Evolutionary conservation across 1,140 invertebrate species (phyloP), one percentile per base, ranked within the genome.

Genomic region (Psix sp.): DNA sequence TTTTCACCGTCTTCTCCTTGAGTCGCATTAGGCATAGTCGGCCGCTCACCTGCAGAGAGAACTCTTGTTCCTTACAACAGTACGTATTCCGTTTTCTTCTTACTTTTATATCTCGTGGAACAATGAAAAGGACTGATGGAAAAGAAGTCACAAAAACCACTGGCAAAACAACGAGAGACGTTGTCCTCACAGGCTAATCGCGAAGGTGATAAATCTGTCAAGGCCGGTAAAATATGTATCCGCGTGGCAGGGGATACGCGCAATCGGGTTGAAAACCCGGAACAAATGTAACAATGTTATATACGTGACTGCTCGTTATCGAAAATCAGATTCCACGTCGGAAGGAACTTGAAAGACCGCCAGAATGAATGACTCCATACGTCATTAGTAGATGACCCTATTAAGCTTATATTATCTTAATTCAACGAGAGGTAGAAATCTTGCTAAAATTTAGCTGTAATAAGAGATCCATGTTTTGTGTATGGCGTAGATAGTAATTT

Each of bases 151-250:
- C 42, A 39, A 42, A 33, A 33, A 39, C 9, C 24, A 65, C 42
- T 20, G 35, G 59, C 18, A 43, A 73, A 57, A 66, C 42, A 67
- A 35, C 10, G 39, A 62, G 65, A 67, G 73, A 76, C 62, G 71
- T 59, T 57, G 60, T 49, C 42, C 62, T 56, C 66, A 46, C 48
- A 48, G 63, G 67, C 56, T 76, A 76, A 70, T 71, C 59, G 54
- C 71, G 59, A 66, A 57, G 48, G 70, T 65, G 71, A 77, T 77
- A 79, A 77, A 79, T 79, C 76, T 80, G 76, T 77, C 76, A 56
- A 54, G 24, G 11, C 40, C 33, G 33, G 68, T 76, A 77, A 77
- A 77, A 79, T 79, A 77, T 79, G 73, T 72, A 79, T 77, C 59
- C 70, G 43, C n/a, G 36, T 18, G 14, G 24, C 14, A n/a, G 14